These are phyloP conservation scores for Drosophila sproati DNA, from an alignment of 1,140 invertebrate species.

Conservation along the genomic window DNA sequence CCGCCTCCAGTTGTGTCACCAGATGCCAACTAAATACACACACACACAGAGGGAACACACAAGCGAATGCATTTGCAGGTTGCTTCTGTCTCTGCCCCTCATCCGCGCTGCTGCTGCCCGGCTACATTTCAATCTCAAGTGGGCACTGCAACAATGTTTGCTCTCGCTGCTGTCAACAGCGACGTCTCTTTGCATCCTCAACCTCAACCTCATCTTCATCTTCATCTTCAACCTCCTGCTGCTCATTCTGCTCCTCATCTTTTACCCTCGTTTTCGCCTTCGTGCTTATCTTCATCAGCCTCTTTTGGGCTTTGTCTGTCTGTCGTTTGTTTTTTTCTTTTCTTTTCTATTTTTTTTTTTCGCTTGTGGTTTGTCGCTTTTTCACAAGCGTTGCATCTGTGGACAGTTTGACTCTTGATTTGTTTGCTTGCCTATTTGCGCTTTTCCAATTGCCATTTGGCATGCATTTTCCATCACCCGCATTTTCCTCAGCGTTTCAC, in stretches of 20 bases:
- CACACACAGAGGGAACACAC: not conserved
- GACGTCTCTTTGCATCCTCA: constrained; percentile 34
- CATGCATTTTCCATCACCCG: constrained; percentile 36
- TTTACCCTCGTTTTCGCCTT: not conserved
- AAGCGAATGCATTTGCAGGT: constrained; percentile 20
- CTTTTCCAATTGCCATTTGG: constrained; percentile 54
- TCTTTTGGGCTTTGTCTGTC: not conserved
- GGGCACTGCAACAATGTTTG: constrained; percentile 45
- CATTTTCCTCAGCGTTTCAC: constrained; percentile 48
- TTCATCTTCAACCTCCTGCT: not conserved
- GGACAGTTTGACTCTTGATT: constrained; percentile 37
- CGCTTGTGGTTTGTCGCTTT: constrained; percentile 25
- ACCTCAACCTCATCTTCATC: constrained; percentile 2
- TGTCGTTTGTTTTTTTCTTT: not conserved
- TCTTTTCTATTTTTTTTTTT: constrained; percentile 5
- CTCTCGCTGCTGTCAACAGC: constrained; percentile 45
- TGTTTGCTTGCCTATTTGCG: constrained; percentile 46
- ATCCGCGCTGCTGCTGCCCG: not conserved
- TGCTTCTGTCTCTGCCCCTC: not conserved
- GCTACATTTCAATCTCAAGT: constrained; percentile 48
- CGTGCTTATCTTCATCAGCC: constrained; percentile 1
- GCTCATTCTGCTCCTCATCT: not conserved
- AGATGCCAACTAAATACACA: not conserved
- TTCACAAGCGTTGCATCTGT: constrained; percentile 24
- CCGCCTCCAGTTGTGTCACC: constrained; percentile 27